A percentile compares a stretch with the other conserved stretches of the same genome.
phyloP scores from a whole-genome alignment of 2,888 invertebrate species.

The Ormyrus nitidulus region DNA sequence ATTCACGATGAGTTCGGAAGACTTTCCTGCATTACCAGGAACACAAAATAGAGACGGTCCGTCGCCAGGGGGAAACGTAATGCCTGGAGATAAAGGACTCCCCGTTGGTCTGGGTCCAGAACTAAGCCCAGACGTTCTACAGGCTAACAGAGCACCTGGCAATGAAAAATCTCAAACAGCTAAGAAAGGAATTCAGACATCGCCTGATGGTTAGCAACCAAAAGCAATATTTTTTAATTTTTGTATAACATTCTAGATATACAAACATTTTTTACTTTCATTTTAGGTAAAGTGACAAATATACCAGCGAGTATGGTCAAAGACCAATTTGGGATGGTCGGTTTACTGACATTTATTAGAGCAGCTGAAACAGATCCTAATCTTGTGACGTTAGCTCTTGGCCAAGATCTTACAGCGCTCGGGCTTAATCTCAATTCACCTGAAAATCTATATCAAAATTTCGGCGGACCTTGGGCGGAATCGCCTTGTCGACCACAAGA shows the following conservation, averaged over 20 bases:
- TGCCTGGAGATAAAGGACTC: conserved; percentile 74
- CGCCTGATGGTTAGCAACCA: conserved; percentile 87
- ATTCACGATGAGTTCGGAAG: conserved; percentile 98
- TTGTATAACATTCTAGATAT: too few species aligned
- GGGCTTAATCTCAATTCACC: conserved; percentile 99
- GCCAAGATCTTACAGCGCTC: conserved; percentile 97
- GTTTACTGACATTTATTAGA: conserved; percentile 97
- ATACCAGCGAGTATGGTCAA: conserved; percentile 99
- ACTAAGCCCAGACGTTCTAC: conserved; percentile 73
- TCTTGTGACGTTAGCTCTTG: conserved; percentile 96
- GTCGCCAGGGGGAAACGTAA: conserved; percentile 79
- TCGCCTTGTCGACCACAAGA: conserved; percentile 98
- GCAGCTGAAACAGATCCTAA: conserved; percentile 98
- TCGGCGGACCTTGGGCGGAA: conserved; percentile 99
- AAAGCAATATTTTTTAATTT: neutral
- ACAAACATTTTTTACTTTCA: neutral
- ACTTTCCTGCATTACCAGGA: conserved; percentile 99
- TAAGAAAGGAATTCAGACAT: conserved; percentile 94
- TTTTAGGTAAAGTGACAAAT: conserved; percentile 94
- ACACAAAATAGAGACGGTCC: conserved; percentile 85
- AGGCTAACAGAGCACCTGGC: conserved; percentile 71
- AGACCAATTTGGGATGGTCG: conserved; percentile 99
- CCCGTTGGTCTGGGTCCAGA: conserved; percentile 75
- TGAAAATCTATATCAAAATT: conserved; percentile 98
- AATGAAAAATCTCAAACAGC: conserved; percentile 74